These are phyloP conservation scores for Ctenodactylus gundi DNA, from an alignment of 2,113 vertebrate species.

Conservation along the genomic window DNA sequence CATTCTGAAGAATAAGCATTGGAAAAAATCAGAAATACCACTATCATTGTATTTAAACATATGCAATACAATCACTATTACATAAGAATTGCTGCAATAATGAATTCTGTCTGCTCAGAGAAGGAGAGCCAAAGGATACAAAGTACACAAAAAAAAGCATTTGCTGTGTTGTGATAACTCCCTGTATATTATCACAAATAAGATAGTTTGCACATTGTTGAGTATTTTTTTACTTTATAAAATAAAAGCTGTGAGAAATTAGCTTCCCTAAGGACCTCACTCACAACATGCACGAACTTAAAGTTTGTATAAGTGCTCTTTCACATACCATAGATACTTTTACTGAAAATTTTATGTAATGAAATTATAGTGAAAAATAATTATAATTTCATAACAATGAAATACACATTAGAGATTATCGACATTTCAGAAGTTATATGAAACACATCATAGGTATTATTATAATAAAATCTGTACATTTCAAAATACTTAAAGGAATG, in stretches of 20 bases:
- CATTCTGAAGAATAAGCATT: background rate
- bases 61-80: background rate
- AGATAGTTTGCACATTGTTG: background rate
- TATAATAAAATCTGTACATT: background rate
- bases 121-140: background rate
- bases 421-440: background rate
- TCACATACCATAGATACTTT: background rate
- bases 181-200: background rate
- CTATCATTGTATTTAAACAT: background rate
- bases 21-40: background rate
- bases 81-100: background rate
- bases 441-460: background rate
- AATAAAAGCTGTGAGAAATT: background rate
- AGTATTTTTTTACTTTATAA: background rate
- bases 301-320: background rate
- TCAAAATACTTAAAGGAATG: background rate
- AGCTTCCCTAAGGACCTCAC: background rate
- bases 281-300: background rate
- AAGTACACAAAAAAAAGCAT: background rate
- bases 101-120: background rate
- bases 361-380: background rate
- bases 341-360: background rate
- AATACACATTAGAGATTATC: background rate
- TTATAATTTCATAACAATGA: background rate
- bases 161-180: background rate